phyloP scores from a whole-genome alignment of 2,888 invertebrate species.

The Orthosia gothica region DNA sequence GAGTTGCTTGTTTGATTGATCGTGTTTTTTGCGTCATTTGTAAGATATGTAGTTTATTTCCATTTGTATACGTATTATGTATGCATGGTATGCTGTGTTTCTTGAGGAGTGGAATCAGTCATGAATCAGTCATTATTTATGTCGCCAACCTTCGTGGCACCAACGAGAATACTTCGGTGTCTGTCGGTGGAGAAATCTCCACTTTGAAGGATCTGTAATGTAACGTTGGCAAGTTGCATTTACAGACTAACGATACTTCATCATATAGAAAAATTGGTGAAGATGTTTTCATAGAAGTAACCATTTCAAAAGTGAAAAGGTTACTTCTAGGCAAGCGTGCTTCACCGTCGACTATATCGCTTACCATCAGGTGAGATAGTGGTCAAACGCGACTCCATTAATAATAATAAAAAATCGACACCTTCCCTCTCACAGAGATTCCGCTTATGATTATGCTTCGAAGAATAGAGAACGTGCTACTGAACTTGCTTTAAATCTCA shows the following conservation, averaged over 20 bases:
- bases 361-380: too few relatives aligned
- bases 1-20: conserved; percentile 12
- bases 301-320: too few relatives aligned
- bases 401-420: too few relatives aligned
- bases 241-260: neutral
- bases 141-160: conserved; percentile 38
- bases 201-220: neutral
- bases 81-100: conserved; percentile 22
- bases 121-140: conserved; percentile 51
- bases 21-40: conserved; percentile 28
- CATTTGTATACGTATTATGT: conserved; percentile 32
- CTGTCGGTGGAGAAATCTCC: neutral
- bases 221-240: neutral
- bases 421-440: too few relatives aligned
- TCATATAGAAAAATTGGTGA: neutral
- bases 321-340: too few relatives aligned
- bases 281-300: too few relatives aligned
- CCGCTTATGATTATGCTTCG: too few relatives aligned
- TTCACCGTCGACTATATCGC: too few relatives aligned
- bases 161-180: conserved; percentile 6
- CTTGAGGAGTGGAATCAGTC: conserved; percentile 18
- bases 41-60: conserved; percentile 20
- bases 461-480: neutral
- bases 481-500: neutral
- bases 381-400: too few relatives aligned